phyloP scores from a whole-genome alignment of 2,113 vertebrate species.

The Myiozetetes cayanensis region DNA sequence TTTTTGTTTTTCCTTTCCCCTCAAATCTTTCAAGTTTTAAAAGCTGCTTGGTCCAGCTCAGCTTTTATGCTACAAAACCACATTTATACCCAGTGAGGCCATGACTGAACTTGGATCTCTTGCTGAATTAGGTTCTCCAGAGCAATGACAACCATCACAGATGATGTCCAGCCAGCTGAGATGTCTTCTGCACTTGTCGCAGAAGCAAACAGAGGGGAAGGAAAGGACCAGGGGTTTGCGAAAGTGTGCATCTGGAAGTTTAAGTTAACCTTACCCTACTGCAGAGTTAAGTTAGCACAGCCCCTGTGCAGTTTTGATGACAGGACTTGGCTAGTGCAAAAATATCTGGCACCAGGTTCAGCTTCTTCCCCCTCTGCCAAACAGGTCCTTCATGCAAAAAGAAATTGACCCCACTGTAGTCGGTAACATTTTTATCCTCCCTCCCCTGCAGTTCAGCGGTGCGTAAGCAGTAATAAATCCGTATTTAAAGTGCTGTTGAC shows the following conservation, averaged over 20 bases:
- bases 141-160: background rate
- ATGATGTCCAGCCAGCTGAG: background rate
- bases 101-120: background rate
- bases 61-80: background rate
- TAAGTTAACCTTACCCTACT: background rate
- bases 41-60: background rate
- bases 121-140: background rate
- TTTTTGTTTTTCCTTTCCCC: background rate
- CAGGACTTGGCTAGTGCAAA: background rate
- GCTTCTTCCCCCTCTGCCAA: constrained; percentile 2
- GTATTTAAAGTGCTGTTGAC: constrained; percentile 31
- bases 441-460: background rate
- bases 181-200: background rate
- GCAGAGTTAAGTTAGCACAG: background rate
- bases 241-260: background rate
- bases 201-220: background rate
- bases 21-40: background rate
- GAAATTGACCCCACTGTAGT: background rate
- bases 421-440: background rate
- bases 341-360: constrained; percentile 4
- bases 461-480: constrained; percentile 15
- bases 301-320: background rate
- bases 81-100: background rate
- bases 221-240: background rate
- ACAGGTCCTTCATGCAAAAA: background rate